Base-by-base conservation (phyloP, 2,113 vertebrate species). In the Oryzias celebensis region DNA sequence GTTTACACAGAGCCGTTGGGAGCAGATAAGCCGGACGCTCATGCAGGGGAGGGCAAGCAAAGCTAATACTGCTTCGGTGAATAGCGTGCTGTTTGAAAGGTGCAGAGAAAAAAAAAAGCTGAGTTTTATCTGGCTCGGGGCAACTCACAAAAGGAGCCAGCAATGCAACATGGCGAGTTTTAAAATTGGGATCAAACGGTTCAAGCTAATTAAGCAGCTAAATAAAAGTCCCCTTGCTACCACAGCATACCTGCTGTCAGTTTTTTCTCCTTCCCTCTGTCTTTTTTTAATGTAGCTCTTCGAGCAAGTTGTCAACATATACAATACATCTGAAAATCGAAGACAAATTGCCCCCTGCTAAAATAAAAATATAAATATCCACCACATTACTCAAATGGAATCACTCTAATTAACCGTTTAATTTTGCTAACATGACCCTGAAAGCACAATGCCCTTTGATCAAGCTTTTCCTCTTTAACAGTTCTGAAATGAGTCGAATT, bases 101-200 rank as follows among this genome's bases (percentile, higher is more conserved):
- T 76, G 53, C 60, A 52, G 36, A 12, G 36, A 10, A 36, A 10
- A 36, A 36, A 84, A 75, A 75, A 82, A 85, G 87, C 82, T 62
- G 52, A 43, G 63, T 76, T 90, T 88, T 88, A 85, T 92, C 87
- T 84, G 53, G 80, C 86, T 90, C 46, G 58, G 78, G 74, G 85
- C 82, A 78, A 80, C 69, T 48, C 81, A 89, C 88, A 89, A 90
- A 86, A 86, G 83, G 81, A 67, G 69, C 55, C 67, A 72, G 81
- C 63, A 52, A 54, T 67, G 85, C 85, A 77, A 85, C 71, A 63
- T 82, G 85, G 73, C 56, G 78, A 82, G 83, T 87, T 89, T 91
- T 89, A 84, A 91, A 90, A 91, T 91, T 87, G 85, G 89, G 90
- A 91, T 92, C 88, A 91, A 92, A 92, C 90, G 88, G 90, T 91